These are phyloP conservation scores for Zaprionus nigranus DNA, from an alignment of 1,140 invertebrate genomes.

Conservation along the genomic window DNA sequence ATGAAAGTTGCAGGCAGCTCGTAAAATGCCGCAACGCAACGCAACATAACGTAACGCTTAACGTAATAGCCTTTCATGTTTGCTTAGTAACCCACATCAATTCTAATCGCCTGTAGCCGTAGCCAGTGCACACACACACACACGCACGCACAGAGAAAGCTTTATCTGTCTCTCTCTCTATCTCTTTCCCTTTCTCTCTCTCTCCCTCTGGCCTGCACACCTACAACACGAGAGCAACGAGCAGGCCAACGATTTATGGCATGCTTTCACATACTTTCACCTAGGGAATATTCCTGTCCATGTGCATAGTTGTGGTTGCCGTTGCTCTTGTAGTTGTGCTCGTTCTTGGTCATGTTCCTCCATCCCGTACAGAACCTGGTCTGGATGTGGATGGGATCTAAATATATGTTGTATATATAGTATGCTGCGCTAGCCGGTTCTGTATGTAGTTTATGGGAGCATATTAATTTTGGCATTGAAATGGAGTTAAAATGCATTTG, in stretches of 20 bases:
- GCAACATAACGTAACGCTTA: slow-evolving; percentile 75
- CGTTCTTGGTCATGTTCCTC: slow-evolving; percentile 2
- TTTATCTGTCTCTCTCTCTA: not conserved
- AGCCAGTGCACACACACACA: slow-evolving; percentile 37
- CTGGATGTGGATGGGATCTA: not conserved
- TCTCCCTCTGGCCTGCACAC: slow-evolving; percentile 23
- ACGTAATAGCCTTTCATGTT: slow-evolving; percentile 83
- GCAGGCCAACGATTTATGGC: slow-evolving; percentile 78
- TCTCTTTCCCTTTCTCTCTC: slow-evolving; percentile 15
- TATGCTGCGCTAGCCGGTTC: slow-evolving; percentile 37
- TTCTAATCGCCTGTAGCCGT: slow-evolving; percentile 72
- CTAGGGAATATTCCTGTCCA: slow-evolving; percentile 75
- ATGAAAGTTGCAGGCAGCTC: slow-evolving; percentile 56
- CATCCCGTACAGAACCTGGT: not conserved
- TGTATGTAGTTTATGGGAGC: slow-evolving; percentile 65
- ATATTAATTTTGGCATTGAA: slow-evolving; percentile 81
- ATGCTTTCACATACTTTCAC: slow-evolving; percentile 83
- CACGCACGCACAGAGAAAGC: not conserved
- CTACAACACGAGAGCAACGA: slow-evolving; percentile 43
- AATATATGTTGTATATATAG: slow-evolving; percentile 22
- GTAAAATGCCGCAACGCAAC: slow-evolving; percentile 59
- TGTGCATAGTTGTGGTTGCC: slow-evolving; percentile 61
- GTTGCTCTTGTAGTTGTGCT: slow-evolving; percentile 26
- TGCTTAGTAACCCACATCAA: slow-evolving; percentile 83
- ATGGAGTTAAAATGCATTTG: slow-evolving; percentile 69